phyloP scores from a whole-genome alignment of 2,888 invertebrate genomes.

The Caenorhabditis doughertyi region DNA sequence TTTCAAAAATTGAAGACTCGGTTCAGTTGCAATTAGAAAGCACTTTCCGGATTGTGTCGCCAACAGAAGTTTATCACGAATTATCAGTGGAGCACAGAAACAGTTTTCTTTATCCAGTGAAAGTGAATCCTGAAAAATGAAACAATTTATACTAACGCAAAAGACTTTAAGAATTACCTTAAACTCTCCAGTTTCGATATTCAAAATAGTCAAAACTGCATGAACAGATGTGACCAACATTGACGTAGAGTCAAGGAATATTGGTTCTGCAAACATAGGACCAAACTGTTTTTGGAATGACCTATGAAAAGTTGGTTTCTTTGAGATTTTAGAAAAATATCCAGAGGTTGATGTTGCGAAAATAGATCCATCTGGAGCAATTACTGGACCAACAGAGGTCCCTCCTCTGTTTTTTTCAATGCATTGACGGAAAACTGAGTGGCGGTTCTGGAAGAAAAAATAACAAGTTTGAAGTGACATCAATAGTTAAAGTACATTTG shows the following conservation, averaged over 20 bases:
- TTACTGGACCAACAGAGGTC: slow-evolving; percentile 32
- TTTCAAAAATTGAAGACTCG: not conserved
- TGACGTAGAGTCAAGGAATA: slow-evolving; percentile 1
- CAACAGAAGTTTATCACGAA: not conserved
- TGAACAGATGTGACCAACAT: slow-evolving; percentile 21
- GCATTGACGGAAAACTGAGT: not conserved
- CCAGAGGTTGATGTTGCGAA: slow-evolving; percentile 41
- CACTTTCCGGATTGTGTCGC: slow-evolving; percentile 34
- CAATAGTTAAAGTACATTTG: no score
- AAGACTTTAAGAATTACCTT: slow-evolving; percentile 15
- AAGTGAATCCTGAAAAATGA: slow-evolving; percentile 33
- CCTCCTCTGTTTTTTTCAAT: slow-evolving; percentile 20
- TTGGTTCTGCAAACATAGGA: slow-evolving; percentile 29
- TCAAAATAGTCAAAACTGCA: slow-evolving; percentile 13
- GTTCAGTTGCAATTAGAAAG: not conserved
- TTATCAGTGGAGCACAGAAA: slow-evolving; percentile 45
- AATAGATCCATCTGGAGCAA: slow-evolving; percentile 10
- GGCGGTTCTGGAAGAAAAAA: slow-evolving; percentile 10
- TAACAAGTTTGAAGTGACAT: no score
- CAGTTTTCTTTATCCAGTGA: slow-evolving; percentile 19
- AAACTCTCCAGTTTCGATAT: slow-evolving; percentile 2
- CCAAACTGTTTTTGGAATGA: slow-evolving; percentile 15
- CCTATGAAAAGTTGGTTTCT: not conserved
- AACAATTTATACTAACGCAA: no score
- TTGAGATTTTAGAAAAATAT: slow-evolving; percentile 10